Evolutionary conservation across 2,888 invertebrate genomes (phyloP), one percentile per base, ranked within the genome.

Genomic region (Lochmaea capreae): DNA sequence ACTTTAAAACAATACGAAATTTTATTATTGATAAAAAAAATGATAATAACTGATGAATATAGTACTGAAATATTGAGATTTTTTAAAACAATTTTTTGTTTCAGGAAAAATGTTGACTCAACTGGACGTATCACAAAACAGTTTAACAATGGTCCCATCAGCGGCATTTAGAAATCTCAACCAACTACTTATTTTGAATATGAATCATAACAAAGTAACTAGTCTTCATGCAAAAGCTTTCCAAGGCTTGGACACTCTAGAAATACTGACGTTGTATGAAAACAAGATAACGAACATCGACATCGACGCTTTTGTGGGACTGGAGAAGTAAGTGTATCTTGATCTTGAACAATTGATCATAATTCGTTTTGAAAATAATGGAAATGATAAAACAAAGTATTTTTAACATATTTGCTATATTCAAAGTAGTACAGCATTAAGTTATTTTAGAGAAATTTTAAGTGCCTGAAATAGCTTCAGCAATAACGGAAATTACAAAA

Each of bases 91-190:
- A 39, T 39, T 26, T 33, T 77, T 75, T 43, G 63, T 58, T 85
- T 84, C 87, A 95, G 95, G 95, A 79, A 94, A 94, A 87, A 94
- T 93, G 85, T 88, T 97, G 82, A 96, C 96, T 22, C 95, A 96
- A 84, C 88, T 97, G 84, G 97, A 97, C 85, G 92, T 97, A 62
- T 96, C 96, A 0, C 93, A 95, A 84, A 97, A 97, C 88, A 93
- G 93, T 80, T 88, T 97, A 83, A 92, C 91, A 77, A 90, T 91
- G 61, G 95, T 97, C 63, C 96, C 97, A 33, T 94, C 95, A 1
- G 89, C 91, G 33, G 95, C 96, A 1, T 91, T 95, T 83, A 92
- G 92, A 79, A 94, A 93, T 85, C 91, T 96, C 67, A 94, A 94
- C 87, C 94, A 94, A 83, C 90, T 97, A 76, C 90, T 96, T 77